Evolutionary conservation across 2,797 vertebrate species (phyloP).

Genomic region (Acrossocheilus fasciatus): DNA sequence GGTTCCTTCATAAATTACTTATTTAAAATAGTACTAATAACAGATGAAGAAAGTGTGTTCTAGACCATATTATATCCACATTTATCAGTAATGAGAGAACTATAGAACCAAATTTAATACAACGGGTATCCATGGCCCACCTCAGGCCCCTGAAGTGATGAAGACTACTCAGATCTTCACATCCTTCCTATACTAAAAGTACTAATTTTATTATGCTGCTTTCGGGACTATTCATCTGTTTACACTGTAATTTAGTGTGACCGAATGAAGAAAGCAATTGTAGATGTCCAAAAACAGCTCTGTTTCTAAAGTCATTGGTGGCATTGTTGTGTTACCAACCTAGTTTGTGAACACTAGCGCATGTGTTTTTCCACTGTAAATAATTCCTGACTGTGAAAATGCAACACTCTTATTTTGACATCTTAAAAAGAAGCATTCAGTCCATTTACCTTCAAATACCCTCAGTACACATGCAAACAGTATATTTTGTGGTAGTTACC

Average conservation of each 20-base stretch:
- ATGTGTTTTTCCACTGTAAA: slow-evolving; percentile 13
- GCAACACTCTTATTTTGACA: background rate
- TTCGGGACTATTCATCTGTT: background rate
- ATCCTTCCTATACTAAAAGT: background rate
- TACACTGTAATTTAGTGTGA: background rate
- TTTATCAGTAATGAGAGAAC: background rate
- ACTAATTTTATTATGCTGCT: slow-evolving; percentile 25
- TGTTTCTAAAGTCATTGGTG: background rate
- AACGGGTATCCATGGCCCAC: background rate
- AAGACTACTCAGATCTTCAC: background rate
- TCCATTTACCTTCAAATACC: background rate
- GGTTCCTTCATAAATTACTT: background rate
- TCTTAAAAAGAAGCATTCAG: slow-evolving; percentile 1
- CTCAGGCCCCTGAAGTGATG: background rate
- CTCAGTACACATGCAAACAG: background rate
- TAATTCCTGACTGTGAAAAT: slow-evolving; percentile 14
- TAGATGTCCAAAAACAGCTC: background rate
- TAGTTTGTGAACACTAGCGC: slow-evolving; percentile 27
- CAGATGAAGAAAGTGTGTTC: background rate
- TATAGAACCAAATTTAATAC: background rate
- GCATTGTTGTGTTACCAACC: background rate
- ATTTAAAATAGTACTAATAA: slow-evolving; percentile 3
- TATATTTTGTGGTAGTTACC: background rate
- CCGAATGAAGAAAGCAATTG: background rate
- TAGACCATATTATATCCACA: background rate